Percentiles rank a stretch among this genome's conserved stretches.
Evolutionary conservation across 2,113 vertebrate genomes (phyloP).

Genomic region (Laticauda laticaudata): DNA sequence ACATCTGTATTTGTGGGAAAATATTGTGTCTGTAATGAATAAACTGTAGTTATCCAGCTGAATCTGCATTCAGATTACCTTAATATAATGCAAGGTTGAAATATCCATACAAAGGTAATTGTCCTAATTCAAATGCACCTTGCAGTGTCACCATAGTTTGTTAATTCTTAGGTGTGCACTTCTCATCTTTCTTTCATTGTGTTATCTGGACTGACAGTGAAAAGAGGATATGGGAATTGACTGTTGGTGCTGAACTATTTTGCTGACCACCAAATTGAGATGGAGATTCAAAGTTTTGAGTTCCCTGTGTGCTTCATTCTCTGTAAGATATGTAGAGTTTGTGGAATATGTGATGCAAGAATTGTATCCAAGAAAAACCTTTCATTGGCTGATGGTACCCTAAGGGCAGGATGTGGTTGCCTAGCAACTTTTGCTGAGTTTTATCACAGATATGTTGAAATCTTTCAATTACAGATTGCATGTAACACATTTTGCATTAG

Average conservation of each 20-base stretch:
- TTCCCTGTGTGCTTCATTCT: constrained; percentile 49
- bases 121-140: not conserved
- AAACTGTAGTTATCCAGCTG: not conserved
- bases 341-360: constrained; percentile 60
- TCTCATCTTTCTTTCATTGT: not conserved
- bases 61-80: not conserved
- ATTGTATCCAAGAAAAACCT: constrained; percentile 59
- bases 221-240: constrained; percentile 38
- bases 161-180: constrained; percentile 22
- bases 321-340: constrained; percentile 53
- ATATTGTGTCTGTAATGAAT: not conserved
- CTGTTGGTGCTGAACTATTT: not conserved
- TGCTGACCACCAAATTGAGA: not conserved
- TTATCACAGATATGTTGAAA: constrained; percentile 46
- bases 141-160: not conserved
- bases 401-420: constrained; percentile 67
- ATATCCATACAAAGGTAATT: not conserved
- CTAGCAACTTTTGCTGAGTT: constrained; percentile 61
- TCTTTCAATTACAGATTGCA: not conserved
- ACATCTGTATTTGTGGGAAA: not conserved
- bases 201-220: constrained; percentile 41
- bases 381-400: constrained; percentile 55
- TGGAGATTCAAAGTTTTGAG: constrained; percentile 33
- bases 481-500: constrained; percentile 22
- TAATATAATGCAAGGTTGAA: not conserved